Percentiles rank a stretch among this genome's conserved stretches.
Conservation (phyloP, 2,888 invertebrate genomes). For the Drosophila merina region DNA sequence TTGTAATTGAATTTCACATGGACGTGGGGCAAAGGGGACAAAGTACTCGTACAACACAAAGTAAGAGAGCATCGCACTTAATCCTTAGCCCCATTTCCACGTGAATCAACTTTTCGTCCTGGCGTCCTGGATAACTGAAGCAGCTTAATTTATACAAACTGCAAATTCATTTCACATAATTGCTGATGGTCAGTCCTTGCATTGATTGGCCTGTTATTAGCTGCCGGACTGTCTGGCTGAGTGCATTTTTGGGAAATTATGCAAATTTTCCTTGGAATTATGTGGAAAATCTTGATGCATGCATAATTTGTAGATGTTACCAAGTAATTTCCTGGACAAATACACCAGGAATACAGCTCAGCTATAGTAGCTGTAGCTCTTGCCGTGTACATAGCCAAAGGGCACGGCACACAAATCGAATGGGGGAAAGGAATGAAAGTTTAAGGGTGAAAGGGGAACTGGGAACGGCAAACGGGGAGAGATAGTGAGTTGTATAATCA, state of each 20-base stretch:
- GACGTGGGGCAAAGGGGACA: not conserved
- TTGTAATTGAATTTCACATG: slow-evolving; percentile 71
- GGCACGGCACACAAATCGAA: slow-evolving; percentile 35
- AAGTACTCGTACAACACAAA: not conserved
- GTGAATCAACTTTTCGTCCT: slow-evolving; percentile 9
- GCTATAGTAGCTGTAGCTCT: slow-evolving; percentile 3
- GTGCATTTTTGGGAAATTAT: slow-evolving; percentile 45
- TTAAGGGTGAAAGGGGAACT: not conserved
- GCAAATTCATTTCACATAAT: slow-evolving; percentile 21
- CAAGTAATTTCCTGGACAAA: slow-evolving; percentile 41
- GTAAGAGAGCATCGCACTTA: slow-evolving; percentile 16
- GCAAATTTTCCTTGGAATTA: slow-evolving; percentile 45
- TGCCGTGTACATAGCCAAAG: slow-evolving; percentile 20
- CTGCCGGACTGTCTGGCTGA: slow-evolving; percentile 20
- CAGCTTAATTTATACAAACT: slow-evolving; percentile 34
- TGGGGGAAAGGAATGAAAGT: slow-evolving; percentile 6
- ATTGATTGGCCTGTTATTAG: slow-evolving; percentile 55
- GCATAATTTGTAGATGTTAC: slow-evolving; percentile 26
- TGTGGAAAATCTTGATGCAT: slow-evolving; percentile 24
- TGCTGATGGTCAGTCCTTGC: slow-evolving; percentile 7
- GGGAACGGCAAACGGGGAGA: not conserved
- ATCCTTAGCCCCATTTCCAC: slow-evolving; percentile 17
- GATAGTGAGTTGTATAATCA: slow-evolving; percentile 53
- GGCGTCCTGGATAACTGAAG: not conserved
- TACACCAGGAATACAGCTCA: slow-evolving; percentile 22